Evolutionary conservation across 1,140 invertebrate species (phyloP).

Genomic region (Zaprionus davidi): DNA sequence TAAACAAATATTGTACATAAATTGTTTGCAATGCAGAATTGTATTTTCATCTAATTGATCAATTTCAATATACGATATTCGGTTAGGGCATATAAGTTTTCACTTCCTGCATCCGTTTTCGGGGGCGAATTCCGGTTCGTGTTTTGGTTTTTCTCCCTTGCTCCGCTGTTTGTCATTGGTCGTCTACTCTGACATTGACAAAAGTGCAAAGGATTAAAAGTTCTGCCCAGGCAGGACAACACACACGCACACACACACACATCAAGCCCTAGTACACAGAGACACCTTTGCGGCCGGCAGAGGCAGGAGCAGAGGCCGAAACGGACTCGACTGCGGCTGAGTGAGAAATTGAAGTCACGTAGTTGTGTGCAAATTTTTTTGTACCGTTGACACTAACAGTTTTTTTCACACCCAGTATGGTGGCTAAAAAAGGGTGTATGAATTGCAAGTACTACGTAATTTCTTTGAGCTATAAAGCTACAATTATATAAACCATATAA

Average conservation of each 20-base stretch:
- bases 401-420: constrained; percentile 30
- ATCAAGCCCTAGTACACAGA: no score
- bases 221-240: constrained; percentile 50
- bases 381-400: constrained; percentile 51
- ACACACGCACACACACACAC: constrained; percentile 13
- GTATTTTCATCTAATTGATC: background rate
- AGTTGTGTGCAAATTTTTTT: constrained; percentile 78
- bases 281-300: constrained; percentile 34
- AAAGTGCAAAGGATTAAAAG: constrained; percentile 81
- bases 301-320: background rate
- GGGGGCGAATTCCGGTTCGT: constrained; percentile 14
- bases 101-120: constrained; percentile 23
- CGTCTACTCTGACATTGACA: constrained; percentile 72
- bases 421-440: no score
- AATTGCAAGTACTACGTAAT: background rate
- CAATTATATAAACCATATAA: no score
- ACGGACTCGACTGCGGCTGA: constrained; percentile 30
- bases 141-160: constrained; percentile 14
- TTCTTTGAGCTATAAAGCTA: no score
- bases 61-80: constrained; percentile 23
- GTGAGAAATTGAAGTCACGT: constrained; percentile 79
- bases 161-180: constrained; percentile 67
- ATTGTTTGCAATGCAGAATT: background rate
- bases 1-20: background rate
- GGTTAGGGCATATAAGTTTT: constrained; percentile 43